A percentile compares a stretch with the other conserved stretches of the same genome.
Conservation (phyloP, 37 sponge, comb jelly and placozoan species). For the Agelas oroides region DNA sequence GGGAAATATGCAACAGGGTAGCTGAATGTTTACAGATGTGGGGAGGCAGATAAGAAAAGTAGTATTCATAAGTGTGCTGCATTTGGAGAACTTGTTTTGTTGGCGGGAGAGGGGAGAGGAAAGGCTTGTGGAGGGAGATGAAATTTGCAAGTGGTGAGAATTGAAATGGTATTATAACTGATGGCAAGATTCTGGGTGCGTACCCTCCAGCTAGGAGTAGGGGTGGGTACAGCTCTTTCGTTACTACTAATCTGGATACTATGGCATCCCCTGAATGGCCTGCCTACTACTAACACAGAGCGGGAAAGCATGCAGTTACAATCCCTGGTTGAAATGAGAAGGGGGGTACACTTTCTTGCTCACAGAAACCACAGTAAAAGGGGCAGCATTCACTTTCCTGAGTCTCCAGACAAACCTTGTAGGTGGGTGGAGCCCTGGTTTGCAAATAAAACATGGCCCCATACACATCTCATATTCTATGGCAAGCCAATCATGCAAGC, state of each 20-base stretch:
- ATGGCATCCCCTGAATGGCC: neutral
- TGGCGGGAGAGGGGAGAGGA: neutral
- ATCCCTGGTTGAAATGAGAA: too few species aligned
- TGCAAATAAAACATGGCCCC: neutral
- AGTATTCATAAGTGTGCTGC: too few species aligned
- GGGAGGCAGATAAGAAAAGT: too few species aligned
- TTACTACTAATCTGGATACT: neutral
- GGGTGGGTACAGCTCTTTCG: neutral
- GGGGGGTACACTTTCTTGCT: too few species aligned
- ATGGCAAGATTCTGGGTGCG: neutral
- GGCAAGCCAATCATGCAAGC: slow-evolving; percentile 64
- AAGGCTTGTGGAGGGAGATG: neutral
- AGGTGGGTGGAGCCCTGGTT: slow-evolving; percentile 34
- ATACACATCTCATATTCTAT: slow-evolving; percentile 41
- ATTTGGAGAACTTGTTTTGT: neutral
- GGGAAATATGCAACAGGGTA: too few species aligned
- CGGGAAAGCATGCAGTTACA: too few species aligned
- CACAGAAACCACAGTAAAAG: too few species aligned
- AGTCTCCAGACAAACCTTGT: neutral
- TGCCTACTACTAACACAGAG: too few species aligned
- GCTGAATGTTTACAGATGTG: too few species aligned
- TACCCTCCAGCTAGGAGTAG: neutral
- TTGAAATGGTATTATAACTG: too few species aligned
- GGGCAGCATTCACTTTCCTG: too few species aligned
- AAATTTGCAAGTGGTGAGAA: too few species aligned